These are phyloP conservation scores for Echinometra lucunter DNA, from an alignment of 53 echinoderm and acorn worm species.

Conservation along the genomic window DNA sequence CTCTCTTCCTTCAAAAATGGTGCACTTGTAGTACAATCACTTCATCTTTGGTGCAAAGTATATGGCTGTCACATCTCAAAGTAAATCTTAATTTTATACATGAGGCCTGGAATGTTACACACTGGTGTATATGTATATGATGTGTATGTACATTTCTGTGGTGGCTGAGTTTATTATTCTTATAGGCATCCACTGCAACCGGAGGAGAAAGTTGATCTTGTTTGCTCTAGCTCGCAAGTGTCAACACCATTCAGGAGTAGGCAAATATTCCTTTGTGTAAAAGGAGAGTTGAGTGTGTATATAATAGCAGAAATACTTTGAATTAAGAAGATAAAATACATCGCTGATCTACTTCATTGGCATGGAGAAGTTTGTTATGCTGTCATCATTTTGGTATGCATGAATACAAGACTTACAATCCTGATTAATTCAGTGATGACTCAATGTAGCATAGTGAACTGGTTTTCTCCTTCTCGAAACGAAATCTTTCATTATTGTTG, in stretches of 20 bases:
- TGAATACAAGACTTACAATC: background rate
- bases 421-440: background rate
- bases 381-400: background rate
- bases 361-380: background rate
- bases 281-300: background rate
- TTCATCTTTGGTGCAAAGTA: background rate
- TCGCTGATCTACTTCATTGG: background rate
- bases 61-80: background rate
- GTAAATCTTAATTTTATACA: background rate
- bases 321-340: background rate
- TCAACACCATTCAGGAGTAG: background rate
- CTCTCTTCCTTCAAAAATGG: background rate
- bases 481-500: background rate
- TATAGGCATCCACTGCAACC: background rate
- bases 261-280: constrained; percentile 7
- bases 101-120: background rate
- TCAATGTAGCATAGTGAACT: background rate
- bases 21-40: background rate
- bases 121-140: background rate
- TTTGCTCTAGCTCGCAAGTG: background rate
- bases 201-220: background rate
- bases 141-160: background rate
- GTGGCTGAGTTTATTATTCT: background rate
- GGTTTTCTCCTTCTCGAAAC: background rate
- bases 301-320: background rate